Base-by-base conservation (phyloP, 2,888 invertebrate species). In the Catocala nupta region DNA sequence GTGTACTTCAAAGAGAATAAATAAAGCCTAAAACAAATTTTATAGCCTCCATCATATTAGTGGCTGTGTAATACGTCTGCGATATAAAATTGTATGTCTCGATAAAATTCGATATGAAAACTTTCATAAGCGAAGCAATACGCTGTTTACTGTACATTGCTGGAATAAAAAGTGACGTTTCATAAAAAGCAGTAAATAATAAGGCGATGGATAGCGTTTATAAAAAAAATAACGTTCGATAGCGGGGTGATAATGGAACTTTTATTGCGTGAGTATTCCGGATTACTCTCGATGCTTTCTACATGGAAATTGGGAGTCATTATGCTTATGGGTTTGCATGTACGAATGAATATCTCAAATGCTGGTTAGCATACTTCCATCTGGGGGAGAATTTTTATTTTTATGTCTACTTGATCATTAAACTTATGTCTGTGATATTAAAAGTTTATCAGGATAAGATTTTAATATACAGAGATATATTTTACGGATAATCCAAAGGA, bases 51-150 rank as follows among this genome's bases (percentile, higher is more conserved):
- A 50, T 58, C 56, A 65, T 75, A 70, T 70, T 68, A 75, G 48
- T 47, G 47, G 34, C 56, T 59, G 39, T 59, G 62, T 66, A 68
- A 74, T 73, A 73, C 64, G 62, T 65, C 64, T 65, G 59, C 69
- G 67, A 74, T 78, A 78, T 76, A 71, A 77, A 75, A 77, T 75
- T 75, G 77, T 75, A 73, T 75, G 74, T 77, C 76, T 75, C 83
- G 77, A 82, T 85, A 83, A 83, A 81, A 75, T 73, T 68, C 80
- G 76, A 82, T 83, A 86, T 84, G 84, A 84, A 83, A 85, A 83
- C 74, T 85, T 86, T 86, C 81, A 85, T 86, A 85, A 79, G 78
- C 68, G 68, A 70, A 75, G 77, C 80, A 78, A 82, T 84, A 78
- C 74, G 59, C 65, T 66, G 75, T 81, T 82, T 83, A 80, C 77